Evolutionary conservation across 2,113 vertebrate species (phyloP), one percentile per base, ranked within the genome.

Genomic region (Melanerpes aurifrons): DNA sequence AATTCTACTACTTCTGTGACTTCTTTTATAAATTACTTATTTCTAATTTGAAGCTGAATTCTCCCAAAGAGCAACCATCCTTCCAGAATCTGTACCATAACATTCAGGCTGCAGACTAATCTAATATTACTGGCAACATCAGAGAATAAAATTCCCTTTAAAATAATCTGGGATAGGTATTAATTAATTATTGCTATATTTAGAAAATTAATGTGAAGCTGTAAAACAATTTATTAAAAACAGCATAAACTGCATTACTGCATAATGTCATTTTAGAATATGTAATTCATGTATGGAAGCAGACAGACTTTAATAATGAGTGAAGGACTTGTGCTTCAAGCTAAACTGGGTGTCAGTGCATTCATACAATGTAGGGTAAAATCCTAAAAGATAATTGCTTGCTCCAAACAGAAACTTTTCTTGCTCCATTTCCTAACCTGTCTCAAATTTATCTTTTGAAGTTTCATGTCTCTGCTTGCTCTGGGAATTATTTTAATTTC

Each of bases 311-410:
- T 43, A 86, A 47, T 31, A 76, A 62, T 17, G 43, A 83, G 58
- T 70, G 43, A 81, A 53, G 26, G 37, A 53, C n/a, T 80, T n/a
- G 8, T 71, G 43, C 31, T 86, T 26, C 15, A 56, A 90, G 79
- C 10, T 83, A 80, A 70, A 77, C 2, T 68, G 11, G 16, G 35
- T 59, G 70, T 18, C 29, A 59, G 9, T 21, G 10, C 21, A 43
- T 47, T 82, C 61, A 31, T 16, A 56, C 3, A 91, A 47, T 7
- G 2, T 43, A 31, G 15, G 6, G 16, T 35, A 73, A 80, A 93
- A 93, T 45, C 72, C 62, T 90, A n/a, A 37, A 90, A 80, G 68
- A 43, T 53, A 89, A 90, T 92, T 80, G 53, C 40, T 70, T 80
- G 12, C 45, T 93, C 12, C 62, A 69, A 90, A 92, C 8, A 71